A percentile compares a stretch with the other conserved stretches of the same genome.
phyloP scores from a whole-genome alignment of 2,888 invertebrate species.

The Tryphoninae sp. region DNA sequence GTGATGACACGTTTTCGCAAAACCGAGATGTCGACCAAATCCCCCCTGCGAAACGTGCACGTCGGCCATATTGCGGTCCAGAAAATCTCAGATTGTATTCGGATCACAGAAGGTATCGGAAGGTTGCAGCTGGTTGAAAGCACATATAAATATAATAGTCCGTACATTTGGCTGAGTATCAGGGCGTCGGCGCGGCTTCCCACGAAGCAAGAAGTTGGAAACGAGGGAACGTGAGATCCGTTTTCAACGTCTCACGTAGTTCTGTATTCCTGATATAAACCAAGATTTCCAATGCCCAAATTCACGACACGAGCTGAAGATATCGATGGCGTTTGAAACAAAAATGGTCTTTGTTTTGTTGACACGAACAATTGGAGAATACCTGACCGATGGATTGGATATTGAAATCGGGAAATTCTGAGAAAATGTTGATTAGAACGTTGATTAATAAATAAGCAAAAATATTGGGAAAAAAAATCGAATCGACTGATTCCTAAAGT shows the following conservation, averaged over 20 bases:
- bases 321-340: constrained; percentile 55
- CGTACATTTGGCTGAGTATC: constrained; percentile 1
- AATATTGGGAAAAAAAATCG: no score
- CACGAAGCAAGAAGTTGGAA: constrained; percentile 17
- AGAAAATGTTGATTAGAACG: neutral
- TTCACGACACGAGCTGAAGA: constrained; percentile 58
- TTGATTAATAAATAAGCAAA: no score
- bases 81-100: constrained; percentile 56
- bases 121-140: no score
- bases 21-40: constrained; percentile 49
- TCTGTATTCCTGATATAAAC: constrained; percentile 49
- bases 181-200: constrained; percentile 26
- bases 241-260: constrained; percentile 39
- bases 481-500: no score
- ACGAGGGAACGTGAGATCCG: neutral
- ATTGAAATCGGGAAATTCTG: no score
- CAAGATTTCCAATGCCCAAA: constrained; percentile 65
- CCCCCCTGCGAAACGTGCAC: constrained; percentile 51
- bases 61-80: constrained; percentile 60
- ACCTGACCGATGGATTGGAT: no score
- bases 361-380: neutral
- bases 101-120: constrained; percentile 20
- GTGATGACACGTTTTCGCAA: constrained; percentile 35
- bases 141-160: no score
- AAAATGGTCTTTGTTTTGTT: constrained; percentile 23